These are phyloP conservation scores for Phrynosoma blainvillii DNA, from an alignment of 2,113 vertebrate genomes.

Conservation along the genomic window DNA sequence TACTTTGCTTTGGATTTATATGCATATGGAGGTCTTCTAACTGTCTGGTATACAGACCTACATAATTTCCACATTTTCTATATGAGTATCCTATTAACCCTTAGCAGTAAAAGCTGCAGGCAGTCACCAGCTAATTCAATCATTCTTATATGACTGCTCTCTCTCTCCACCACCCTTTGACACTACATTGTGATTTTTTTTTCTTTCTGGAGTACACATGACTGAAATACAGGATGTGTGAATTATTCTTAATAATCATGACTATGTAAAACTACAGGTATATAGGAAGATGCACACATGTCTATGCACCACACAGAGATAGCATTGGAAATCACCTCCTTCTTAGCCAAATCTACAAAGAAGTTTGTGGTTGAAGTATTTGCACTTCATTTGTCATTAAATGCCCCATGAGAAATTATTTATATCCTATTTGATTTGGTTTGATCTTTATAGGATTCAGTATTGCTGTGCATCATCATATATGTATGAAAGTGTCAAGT, in stretches of 20 bases:
- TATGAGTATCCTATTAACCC: accelerated
- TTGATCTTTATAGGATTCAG: slow-evolving; percentile 52
- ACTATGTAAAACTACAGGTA: neutral
- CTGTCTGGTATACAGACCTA: slow-evolving; percentile 34
- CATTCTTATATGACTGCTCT: neutral
- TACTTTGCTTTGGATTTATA: neutral
- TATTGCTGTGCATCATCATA: slow-evolving; percentile 14
- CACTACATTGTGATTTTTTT: neutral
- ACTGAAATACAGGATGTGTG: neutral
- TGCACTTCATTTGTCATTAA: neutral
- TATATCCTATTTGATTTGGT: slow-evolving; percentile 11
- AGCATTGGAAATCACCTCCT: neutral
- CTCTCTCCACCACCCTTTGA: neutral
- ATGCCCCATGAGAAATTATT: slow-evolving; percentile 34
- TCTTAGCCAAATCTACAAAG: slow-evolving; percentile 1
- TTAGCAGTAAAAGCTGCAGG: slow-evolving; percentile 15
- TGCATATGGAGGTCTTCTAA: neutral
- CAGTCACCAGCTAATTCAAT: neutral
- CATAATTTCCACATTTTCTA: neutral
- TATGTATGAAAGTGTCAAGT: neutral
- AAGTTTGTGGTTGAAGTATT: neutral
- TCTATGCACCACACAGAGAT: neutral
- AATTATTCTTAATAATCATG: slow-evolving; percentile 9
- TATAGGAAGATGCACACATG: neutral
- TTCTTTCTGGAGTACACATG: neutral